These are phyloP conservation scores for Drosophila fungiperda DNA, from an alignment of 2,888 invertebrate species.

Conservation along the genomic window DNA sequence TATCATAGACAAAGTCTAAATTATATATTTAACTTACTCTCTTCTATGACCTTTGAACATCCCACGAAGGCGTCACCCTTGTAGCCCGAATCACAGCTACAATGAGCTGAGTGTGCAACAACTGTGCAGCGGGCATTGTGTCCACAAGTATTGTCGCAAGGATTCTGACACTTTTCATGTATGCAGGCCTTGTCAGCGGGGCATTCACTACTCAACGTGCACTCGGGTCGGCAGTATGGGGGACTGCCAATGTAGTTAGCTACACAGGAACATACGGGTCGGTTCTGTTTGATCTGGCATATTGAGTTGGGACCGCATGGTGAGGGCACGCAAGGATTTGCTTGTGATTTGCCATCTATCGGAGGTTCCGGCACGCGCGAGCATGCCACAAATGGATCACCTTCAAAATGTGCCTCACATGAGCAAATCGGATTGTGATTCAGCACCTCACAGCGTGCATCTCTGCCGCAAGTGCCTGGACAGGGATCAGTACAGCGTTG, in stretches of 20 bases:
- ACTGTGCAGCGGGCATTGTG: constrained; percentile 92
- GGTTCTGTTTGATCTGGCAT: constrained; percentile 91
- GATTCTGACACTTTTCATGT: constrained; percentile 92
- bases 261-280: constrained; percentile 92
- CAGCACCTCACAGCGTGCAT: constrained; percentile 91
- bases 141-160: constrained; percentile 92
- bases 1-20: background rate
- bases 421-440: constrained; percentile 95
- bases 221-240: constrained; percentile 93
- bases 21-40: constrained; percentile 76
- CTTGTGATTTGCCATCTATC: constrained; percentile 83
- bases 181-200: constrained; percentile 91
- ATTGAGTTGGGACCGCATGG: constrained; percentile 93
- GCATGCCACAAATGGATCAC: constrained; percentile 93
- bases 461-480: constrained; percentile 91
- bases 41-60: constrained; percentile 87
- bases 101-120: constrained; percentile 92
- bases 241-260: constrained; percentile 93
- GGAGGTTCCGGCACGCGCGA: constrained; percentile 76
- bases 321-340: constrained; percentile 87
- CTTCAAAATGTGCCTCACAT: constrained; percentile 90
- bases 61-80: constrained; percentile 94
- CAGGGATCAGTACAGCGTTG: constrained; percentile 94
- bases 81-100: constrained; percentile 91
- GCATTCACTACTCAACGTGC: constrained; percentile 93